Conservation (phyloP, 2,888 invertebrate genomes). For the Amphipoea oculea region DNA sequence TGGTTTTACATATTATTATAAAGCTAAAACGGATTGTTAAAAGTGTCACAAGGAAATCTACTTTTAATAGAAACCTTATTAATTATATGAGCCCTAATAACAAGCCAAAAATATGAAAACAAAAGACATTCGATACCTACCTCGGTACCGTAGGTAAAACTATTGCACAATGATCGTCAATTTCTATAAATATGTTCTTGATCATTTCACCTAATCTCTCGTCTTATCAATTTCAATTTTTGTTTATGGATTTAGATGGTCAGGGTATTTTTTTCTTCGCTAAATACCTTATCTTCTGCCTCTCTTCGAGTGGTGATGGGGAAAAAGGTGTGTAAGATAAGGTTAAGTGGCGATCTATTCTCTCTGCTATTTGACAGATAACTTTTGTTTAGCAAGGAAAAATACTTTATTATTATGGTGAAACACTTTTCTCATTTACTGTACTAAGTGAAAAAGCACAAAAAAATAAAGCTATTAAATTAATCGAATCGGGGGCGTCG, state of each 20-base stretch:
- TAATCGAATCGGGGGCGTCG: too few relatives aligned
- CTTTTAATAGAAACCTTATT: not conserved
- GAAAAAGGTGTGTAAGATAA: too few relatives aligned
- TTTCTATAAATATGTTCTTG: not conserved
- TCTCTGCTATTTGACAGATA: too few relatives aligned
- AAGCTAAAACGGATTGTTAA: not conserved
- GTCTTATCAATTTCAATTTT: conserved; percentile 1
- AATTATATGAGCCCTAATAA: not conserved
- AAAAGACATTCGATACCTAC: not conserved
- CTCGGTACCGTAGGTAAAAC: not conserved
- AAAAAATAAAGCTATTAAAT: too few relatives aligned
- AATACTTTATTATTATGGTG: too few relatives aligned
- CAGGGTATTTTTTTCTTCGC: not conserved
- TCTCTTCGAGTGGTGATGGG: not conserved
- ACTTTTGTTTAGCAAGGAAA: too few relatives aligned
- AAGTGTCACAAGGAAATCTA: not conserved
- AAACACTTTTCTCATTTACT: too few relatives aligned
- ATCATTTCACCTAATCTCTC: not conserved
- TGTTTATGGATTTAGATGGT: not conserved
- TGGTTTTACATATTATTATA: too few relatives aligned
- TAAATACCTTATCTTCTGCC: not conserved
- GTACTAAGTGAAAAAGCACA: too few relatives aligned
- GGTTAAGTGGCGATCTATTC: too few relatives aligned
- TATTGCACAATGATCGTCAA: conserved; percentile 16
- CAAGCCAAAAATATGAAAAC: not conserved